Conservation (phyloP, 2,888 invertebrate species). For the Danaus chrysippus region DNA sequence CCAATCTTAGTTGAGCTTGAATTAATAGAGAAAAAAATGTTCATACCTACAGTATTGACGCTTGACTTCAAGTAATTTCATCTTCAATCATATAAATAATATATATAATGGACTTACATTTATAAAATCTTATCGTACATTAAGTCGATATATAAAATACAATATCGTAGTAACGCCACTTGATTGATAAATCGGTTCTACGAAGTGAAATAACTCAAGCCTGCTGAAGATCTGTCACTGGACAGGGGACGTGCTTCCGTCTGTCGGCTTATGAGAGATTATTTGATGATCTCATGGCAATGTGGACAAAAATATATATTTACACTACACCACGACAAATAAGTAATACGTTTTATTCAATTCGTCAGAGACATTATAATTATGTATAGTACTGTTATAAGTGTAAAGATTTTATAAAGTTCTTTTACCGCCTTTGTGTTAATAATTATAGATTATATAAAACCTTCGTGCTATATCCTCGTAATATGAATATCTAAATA, state of each 20-base stretch:
- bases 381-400: neutral
- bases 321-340: neutral
- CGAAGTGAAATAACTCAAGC: slow-evolving; percentile 46
- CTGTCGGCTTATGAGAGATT: slow-evolving; percentile 2
- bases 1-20: too few species aligned
- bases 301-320: neutral
- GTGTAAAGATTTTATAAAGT: neutral
- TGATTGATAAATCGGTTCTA: slow-evolving; percentile 15
- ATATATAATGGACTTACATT: too few species aligned
- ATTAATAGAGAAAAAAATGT: too few species aligned
- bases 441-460: slow-evolving; percentile 28
- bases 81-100: too few species aligned
- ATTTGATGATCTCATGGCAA: neutral
- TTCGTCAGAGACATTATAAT: too few species aligned
- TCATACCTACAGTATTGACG: too few species aligned
- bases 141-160: too few species aligned
- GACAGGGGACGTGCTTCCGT: slow-evolving; percentile 53
- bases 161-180: neutral
- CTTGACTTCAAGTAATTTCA: too few species aligned
- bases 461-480: slow-evolving; percentile 15
- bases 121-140: too few species aligned
- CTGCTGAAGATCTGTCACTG: slow-evolving; percentile 56
- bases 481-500: slow-evolving; percentile 28
- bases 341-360: neutral
- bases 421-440: slow-evolving; percentile 16